phyloP scores from a whole-genome alignment of 1,140 invertebrate genomes.

The Lepidurus arcticus region DNA sequence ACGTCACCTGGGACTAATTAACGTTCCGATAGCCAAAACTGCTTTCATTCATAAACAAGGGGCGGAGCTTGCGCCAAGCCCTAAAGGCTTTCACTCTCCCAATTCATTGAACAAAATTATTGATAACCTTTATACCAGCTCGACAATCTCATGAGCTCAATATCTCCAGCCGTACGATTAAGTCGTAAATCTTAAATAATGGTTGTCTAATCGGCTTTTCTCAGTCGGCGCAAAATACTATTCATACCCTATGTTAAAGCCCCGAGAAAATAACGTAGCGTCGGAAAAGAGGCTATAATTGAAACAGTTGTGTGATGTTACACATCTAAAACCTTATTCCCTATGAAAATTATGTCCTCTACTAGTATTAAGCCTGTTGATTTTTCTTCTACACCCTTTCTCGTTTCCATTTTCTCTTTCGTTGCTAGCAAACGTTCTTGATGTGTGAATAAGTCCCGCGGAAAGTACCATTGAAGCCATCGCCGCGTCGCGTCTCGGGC shows the following conservation, averaged over 20 bases:
- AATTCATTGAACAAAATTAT: slow-evolving; percentile 20
- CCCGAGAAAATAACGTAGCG: too few species aligned
- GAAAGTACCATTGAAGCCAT: background rate
- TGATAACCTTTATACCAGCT: background rate
- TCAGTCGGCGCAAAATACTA: too few species aligned
- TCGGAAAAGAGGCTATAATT: too few species aligned
- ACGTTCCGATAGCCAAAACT: background rate
- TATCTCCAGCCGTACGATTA: background rate
- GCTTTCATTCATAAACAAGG: slow-evolving; percentile 22
- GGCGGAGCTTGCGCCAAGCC: background rate
- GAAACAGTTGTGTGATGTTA: too few species aligned
- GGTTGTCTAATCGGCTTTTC: background rate
- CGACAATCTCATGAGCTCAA: background rate
- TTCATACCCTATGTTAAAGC: too few species aligned
- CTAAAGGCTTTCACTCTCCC: background rate
- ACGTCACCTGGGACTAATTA: background rate
- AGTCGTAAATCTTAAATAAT: background rate
- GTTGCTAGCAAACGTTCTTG: background rate
- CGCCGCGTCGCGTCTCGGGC: background rate
- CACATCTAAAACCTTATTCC: too few species aligned
- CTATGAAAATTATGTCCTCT: too few species aligned
- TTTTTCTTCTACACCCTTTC: background rate
- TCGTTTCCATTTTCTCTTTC: background rate
- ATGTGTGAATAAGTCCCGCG: background rate
- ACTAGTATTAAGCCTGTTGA: background rate